phyloP scores from a whole-genome alignment of 1,140 invertebrate species.

The Hyles euphorbiae region DNA sequence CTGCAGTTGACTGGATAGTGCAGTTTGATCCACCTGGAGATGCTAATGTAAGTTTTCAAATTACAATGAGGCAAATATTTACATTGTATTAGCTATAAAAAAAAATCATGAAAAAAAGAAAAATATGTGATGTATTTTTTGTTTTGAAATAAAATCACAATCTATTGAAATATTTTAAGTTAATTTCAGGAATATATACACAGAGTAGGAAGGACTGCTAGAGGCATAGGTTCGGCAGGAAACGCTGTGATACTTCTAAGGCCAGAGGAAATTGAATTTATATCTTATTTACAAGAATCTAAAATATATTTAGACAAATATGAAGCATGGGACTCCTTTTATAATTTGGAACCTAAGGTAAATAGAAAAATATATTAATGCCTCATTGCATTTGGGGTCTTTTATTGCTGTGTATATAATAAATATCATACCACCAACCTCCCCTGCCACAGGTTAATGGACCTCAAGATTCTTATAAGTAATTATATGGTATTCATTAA shows the following conservation, averaged over 20 bases:
- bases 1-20: conserved; percentile 96
- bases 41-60: conserved; percentile 81
- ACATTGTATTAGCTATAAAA: too few relatives aligned
- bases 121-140: too few relatives aligned
- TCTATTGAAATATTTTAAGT: conserved; percentile 8
- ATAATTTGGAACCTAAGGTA: conserved; percentile 54
- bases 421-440: neutral
- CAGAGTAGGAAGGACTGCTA: conserved; percentile 94
- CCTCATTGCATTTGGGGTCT: too few relatives aligned
- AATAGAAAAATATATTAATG: conserved; percentile 5
- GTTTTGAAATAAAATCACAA: too few relatives aligned
- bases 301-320: conserved; percentile 82
- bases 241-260: conserved; percentile 91
- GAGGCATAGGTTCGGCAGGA: conserved; percentile 90
- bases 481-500: too few relatives aligned
- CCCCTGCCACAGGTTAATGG: too few relatives aligned
- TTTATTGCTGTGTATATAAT: neutral
- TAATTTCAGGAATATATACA: conserved; percentile 85
- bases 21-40: conserved; percentile 98
- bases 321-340: conserved; percentile 54
- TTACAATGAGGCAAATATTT: too few relatives aligned
- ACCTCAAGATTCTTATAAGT: too few relatives aligned
- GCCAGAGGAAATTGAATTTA: conserved; percentile 93
- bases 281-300: conserved; percentile 90
- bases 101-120: too few relatives aligned